A percentile compares a stretch with the other conserved stretches of the same genome.
Conservation (phyloP, 1,140 invertebrate species). For the Pseudomyrmex pallidus region DNA sequence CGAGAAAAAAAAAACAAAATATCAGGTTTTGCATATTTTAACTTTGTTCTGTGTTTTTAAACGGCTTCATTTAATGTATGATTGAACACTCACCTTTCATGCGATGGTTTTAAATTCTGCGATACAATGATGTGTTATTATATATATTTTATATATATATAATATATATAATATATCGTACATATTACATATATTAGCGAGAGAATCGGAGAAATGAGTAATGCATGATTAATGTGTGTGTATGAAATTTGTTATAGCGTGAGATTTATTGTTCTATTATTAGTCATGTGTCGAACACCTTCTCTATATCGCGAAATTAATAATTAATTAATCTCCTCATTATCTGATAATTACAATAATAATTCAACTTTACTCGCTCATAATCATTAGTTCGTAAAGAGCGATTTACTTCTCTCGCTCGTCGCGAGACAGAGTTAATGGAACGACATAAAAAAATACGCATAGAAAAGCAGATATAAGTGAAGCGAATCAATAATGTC, state of each 20-base stretch:
- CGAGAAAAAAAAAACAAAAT: too few relatives aligned
- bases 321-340: constrained; percentile 24
- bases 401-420: constrained; percentile 14
- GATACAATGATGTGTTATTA: neutral
- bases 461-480: neutral
- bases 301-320: neutral
- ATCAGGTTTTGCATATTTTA: too few relatives aligned
- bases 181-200: neutral
- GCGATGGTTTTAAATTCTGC: neutral
- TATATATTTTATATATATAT: neutral
- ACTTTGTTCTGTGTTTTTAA: too few relatives aligned
- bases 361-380: constrained; percentile 22
- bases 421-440: neutral
- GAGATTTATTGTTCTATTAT: constrained; percentile 5
- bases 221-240: neutral
- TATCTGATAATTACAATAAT: constrained; percentile 12
- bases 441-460: neutral
- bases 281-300: neutral
- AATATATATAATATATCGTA: neutral
- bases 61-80: neutral
- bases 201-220: constrained; percentile 8
- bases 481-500: constrained; percentile 7
- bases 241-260: constrained; percentile 3
- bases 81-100: neutral
- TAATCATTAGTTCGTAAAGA: neutral